Evolutionary conservation across 1,140 invertebrate species (phyloP).

Genomic region (Trinorchestia longiramus): DNA sequence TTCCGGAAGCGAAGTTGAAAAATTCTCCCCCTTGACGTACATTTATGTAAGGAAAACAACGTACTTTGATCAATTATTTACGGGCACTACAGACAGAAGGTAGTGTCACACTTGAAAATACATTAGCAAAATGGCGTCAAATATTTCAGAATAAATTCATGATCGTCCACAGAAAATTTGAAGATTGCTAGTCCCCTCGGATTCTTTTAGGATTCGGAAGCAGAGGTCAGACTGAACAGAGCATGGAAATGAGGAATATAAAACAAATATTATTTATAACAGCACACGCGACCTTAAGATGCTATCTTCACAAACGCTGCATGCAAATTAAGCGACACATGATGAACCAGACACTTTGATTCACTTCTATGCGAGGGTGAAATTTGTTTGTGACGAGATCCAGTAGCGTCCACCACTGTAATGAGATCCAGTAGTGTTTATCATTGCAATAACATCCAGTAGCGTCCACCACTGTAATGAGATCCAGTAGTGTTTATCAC

Average conservation of each 20-base stretch:
- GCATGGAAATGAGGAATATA: neutral
- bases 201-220: neutral
- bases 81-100: neutral
- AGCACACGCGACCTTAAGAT: neutral
- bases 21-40: neutral
- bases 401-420: no score
- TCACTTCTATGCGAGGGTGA: no score
- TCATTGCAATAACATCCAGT: no score
- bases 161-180: neutral
- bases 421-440: no score
- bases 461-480: no score
- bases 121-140: neutral
- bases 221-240: neutral
- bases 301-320: neutral
- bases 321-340: neutral
- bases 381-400: no score
- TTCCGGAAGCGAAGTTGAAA: neutral
- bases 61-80: neutral
- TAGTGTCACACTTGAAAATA: neutral
- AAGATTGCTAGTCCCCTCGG: neutral
- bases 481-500: no score
- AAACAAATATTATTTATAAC: neutral
- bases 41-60: neutral
- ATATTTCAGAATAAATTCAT: neutral
- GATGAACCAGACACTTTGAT: neutral